Conservation (phyloP, 2,888 invertebrate genomes). For the Abrostola triplasia region DNA sequence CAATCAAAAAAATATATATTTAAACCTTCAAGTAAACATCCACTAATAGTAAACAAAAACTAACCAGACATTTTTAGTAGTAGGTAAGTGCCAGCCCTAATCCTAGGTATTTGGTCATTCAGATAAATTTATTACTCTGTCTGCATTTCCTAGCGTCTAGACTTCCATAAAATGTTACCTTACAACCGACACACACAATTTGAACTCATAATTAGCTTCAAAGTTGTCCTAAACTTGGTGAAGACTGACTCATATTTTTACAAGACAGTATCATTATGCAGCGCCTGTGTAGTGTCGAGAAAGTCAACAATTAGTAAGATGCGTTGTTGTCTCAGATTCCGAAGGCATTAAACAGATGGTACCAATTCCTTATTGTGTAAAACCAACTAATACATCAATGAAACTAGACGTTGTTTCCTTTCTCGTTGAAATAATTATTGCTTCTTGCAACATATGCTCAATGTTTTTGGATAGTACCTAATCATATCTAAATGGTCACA, state of each 20-base stretch:
- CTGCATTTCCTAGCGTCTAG: slow-evolving; percentile 50
- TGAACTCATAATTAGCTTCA: slow-evolving; percentile 20
- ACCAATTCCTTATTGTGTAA: background rate
- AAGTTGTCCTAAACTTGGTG: background rate
- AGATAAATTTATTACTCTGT: slow-evolving; percentile 45
- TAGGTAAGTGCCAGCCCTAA: slow-evolving; percentile 30
- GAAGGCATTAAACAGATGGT: background rate
- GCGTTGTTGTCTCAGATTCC: background rate
- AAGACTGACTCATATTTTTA: slow-evolving; percentile 1
- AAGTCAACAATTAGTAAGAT: background rate
- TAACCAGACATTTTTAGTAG: too few relatives aligned
- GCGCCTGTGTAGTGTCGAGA: background rate
- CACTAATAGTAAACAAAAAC: too few relatives aligned
- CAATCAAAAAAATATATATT: too few relatives aligned
- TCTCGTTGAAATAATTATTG: background rate
- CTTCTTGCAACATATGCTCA: background rate
- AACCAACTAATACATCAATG: background rate
- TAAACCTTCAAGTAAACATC: too few relatives aligned
- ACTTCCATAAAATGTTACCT: slow-evolving; percentile 53
- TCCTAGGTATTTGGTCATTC: slow-evolving; percentile 40
- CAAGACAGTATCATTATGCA: background rate
- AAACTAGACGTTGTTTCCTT: background rate
- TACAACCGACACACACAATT: slow-evolving; percentile 33
- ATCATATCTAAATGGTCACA: too few relatives aligned
- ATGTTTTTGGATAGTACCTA: background rate